Percentiles rank a stretch among this genome's conserved stretches.
These are phyloP conservation scores for Noctua fimbriata DNA, from an alignment of 2,888 invertebrate genomes.

Conservation along the genomic window DNA sequence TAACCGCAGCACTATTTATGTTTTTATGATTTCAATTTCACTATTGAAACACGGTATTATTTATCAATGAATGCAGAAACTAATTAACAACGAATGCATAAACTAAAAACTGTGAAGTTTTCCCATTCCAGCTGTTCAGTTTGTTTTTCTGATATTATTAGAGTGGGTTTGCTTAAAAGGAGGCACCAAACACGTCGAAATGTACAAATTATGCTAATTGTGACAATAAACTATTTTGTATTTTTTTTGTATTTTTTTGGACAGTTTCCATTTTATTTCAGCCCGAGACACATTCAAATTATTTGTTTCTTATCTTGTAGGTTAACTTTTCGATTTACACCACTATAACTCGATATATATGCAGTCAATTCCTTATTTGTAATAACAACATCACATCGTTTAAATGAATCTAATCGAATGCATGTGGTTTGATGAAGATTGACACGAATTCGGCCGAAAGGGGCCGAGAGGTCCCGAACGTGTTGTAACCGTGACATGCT, in stretches of 20 bases:
- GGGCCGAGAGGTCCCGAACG: constrained; percentile 43
- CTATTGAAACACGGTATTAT: constrained; percentile 24
- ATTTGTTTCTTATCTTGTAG: not conserved
- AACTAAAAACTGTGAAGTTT: constrained; percentile 11
- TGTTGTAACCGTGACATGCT: constrained; percentile 47
- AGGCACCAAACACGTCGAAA: no score
- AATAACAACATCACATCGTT: constrained; percentile 51
- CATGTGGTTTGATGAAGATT: constrained; percentile 72
- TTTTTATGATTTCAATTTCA: constrained; percentile 41
- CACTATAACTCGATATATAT: not conserved
- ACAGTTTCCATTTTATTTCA: not conserved
- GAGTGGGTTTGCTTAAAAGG: no score
- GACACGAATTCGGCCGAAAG: constrained; percentile 69
- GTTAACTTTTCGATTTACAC: not conserved
- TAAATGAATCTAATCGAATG: constrained; percentile 74
- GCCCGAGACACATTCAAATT: not conserved
- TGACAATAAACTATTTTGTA: no score
- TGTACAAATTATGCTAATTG: no score
- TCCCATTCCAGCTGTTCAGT: not conserved
- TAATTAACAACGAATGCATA: not conserved
- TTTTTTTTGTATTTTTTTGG: no score
- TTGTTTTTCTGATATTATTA: not conserved
- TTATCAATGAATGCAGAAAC: not conserved
- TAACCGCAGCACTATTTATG: constrained; percentile 38
- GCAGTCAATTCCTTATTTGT: constrained; percentile 34